Evolutionary conservation across 2,113 vertebrate genomes (phyloP).

Genomic region (Pterocles burchelli): DNA sequence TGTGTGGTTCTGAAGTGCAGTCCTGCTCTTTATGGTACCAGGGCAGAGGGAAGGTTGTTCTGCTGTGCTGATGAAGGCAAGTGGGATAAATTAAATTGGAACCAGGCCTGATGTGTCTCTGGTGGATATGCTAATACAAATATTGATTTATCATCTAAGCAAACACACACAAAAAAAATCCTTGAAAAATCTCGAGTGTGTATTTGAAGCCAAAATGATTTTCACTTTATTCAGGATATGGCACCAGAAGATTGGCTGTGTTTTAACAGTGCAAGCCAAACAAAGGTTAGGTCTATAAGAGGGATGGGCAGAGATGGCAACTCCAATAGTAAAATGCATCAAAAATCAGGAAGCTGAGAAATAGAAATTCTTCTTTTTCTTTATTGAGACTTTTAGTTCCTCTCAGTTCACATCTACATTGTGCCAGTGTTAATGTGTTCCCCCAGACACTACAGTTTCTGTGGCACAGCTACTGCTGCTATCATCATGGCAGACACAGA

Average conservation of each 20-base stretch:
- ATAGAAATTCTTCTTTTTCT: not conserved
- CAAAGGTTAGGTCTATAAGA: not conserved
- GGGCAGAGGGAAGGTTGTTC: not conserved
- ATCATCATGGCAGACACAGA: not conserved
- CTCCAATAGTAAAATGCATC: not conserved
- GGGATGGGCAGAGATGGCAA: not conserved
- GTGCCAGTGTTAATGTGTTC: not conserved
- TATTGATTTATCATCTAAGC: not conserved
- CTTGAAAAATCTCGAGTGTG: not conserved
- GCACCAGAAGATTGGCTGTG: not conserved
- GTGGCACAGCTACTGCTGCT: not conserved
- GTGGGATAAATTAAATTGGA: not conserved
- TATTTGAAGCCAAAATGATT: not conserved
- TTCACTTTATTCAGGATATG: not conserved
- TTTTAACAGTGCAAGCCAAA: not conserved
- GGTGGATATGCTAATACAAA: not conserved
- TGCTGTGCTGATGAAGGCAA: not conserved
- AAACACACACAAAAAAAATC: not conserved
- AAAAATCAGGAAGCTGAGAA: not conserved
- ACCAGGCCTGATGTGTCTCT: not conserved
- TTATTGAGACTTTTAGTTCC: not conserved
- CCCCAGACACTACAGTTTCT: not conserved
- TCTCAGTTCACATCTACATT: not conserved
- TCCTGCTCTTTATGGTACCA: not conserved
- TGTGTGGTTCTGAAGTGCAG: not conserved